phyloP scores from a whole-genome alignment of 1,140 invertebrate genomes.

The Periplaneta americana region DNA sequence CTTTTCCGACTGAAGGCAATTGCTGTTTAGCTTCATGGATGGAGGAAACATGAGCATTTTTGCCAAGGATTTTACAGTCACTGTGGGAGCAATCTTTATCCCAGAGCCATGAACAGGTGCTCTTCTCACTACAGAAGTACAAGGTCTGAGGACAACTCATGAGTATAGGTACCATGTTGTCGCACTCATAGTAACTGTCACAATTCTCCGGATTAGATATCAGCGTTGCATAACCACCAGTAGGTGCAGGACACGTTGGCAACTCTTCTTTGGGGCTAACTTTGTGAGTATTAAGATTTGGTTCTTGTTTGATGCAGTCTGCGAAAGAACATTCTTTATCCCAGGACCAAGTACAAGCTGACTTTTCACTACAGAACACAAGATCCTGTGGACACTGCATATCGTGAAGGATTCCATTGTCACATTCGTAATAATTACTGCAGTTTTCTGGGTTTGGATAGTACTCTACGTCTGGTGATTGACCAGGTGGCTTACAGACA shows the following conservation, averaged over 20 bases:
- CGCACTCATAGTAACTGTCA: neutral
- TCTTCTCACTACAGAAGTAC: neutral
- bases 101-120: neutral
- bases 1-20: too few species aligned
- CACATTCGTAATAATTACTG: neutral
- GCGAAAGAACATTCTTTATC: too few species aligned
- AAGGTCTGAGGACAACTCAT: neutral
- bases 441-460: conserved; percentile 3
- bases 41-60: too few species aligned
- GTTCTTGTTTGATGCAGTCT: too few species aligned
- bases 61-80: neutral
- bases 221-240: neutral
- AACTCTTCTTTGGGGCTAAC: too few species aligned
- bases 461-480: neutral
- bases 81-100: neutral
- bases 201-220: neutral
- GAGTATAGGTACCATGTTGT: neutral
- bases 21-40: too few species aligned
- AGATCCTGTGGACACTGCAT: too few species aligned
- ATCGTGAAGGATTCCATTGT: too few species aligned
- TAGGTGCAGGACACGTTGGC: neutral
- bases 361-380: too few species aligned
- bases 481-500: neutral
- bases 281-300: neutral
- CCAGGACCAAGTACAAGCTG: too few species aligned